Evolutionary conservation across 2,888 invertebrate species (phyloP), one percentile per base, ranked within the genome.

Genomic region (Drosophila colorata): DNA sequence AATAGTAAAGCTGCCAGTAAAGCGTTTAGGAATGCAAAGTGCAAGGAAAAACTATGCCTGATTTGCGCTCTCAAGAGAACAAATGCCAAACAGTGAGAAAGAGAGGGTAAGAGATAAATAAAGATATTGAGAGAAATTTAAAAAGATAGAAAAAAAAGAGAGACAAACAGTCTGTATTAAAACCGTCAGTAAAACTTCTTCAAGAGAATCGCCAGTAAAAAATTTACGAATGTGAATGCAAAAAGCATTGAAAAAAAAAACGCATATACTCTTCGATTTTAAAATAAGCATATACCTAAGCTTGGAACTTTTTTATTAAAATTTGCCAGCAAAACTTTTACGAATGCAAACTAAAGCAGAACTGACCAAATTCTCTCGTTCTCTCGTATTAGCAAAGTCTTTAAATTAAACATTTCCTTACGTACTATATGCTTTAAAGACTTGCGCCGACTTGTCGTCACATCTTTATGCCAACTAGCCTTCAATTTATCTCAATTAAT

Each of bases 401-500:
- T 51, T 38, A 13, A 28, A 18, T 16, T 25, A 38, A 51, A 20
- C 31, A 20, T 20, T 31, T 20, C n/a, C n/a, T 18, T 38, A 47
- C 20, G 18, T 53, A 35, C 44, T 59, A 52, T 23, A n/a, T 11
- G 31, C 20, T 16, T 33, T 69, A 49, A 20, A 43, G 41, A 69
- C 56, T 59, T 48, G 2, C 6, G 4, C 13, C 25, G 14, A 51
- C 48, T 53, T 52, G 51, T 47, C 57, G 53, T 40, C 51, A 51
- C 33, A 57, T 49, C 48, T 33, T 67, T 57, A 16, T 51, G 68
- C 64, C 72, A 80, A 79, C 72, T 47, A 40, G 55, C 41, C 47
- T 49, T 46, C 59, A 68, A 82, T 82, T 78, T 58, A 78, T 87
- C 85, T 69, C 55, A 72, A 82, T 87, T 81, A 82, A 87, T 81